These are phyloP conservation scores for Chrysochloris asiatica DNA, from an alignment of 2,113 vertebrate species.

Conservation along the genomic window DNA sequence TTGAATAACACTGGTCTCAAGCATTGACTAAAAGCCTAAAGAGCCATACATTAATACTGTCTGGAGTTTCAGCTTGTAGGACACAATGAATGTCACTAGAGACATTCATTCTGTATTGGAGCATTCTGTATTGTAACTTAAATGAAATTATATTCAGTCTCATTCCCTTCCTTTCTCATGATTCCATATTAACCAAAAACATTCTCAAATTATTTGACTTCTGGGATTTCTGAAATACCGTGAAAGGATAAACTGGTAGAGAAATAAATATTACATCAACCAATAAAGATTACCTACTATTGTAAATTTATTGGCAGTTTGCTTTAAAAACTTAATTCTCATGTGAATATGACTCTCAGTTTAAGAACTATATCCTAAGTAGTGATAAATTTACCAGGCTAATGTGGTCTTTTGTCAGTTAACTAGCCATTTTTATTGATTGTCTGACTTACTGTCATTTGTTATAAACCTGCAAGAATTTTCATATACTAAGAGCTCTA, in stretches of 20 bases:
- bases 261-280: neutral
- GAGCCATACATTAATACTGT: neutral
- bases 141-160: neutral
- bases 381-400: neutral
- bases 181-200: neutral
- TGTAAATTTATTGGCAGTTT: neutral
- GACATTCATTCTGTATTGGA: neutral
- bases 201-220: conserved; percentile 6
- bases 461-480: neutral
- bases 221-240: neutral
- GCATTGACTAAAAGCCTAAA: neutral
- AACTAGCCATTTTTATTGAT: conserved; percentile 6
- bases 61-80: neutral
- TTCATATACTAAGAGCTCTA: neutral
- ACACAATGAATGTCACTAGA: neutral
- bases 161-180: neutral
- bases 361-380: neutral
- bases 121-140: neutral
- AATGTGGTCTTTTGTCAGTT: neutral
- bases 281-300: neutral
- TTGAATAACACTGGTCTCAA: neutral
- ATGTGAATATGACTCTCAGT: neutral
- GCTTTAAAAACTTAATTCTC: neutral
- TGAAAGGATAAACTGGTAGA: neutral
- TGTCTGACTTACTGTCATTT: neutral